phyloP scores from a whole-genome alignment of 2,113 vertebrate genomes.

The Fregata magnificens region DNA sequence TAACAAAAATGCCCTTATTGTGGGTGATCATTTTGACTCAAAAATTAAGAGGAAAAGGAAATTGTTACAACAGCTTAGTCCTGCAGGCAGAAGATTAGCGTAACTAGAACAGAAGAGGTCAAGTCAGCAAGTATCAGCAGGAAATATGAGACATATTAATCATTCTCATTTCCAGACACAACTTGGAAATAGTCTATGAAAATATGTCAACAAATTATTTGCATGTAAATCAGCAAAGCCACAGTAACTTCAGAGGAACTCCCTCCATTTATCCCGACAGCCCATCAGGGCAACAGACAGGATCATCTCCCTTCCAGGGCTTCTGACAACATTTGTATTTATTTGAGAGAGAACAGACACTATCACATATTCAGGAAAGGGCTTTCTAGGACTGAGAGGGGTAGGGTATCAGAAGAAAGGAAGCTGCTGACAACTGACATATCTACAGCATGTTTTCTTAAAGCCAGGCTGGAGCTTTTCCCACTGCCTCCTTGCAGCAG shows the following conservation, averaged over 20 bases:
- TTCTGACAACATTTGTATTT: not conserved
- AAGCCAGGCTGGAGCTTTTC: not conserved
- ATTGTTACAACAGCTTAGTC: not conserved
- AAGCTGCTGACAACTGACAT: not conserved
- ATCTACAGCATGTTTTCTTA: not conserved
- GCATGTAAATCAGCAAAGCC: slow-evolving; percentile 7
- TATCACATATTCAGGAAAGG: not conserved
- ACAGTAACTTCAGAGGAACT: not conserved
- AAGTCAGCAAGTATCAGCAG: not conserved
- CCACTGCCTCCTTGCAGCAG: not conserved
- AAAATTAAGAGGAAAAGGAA: not conserved
- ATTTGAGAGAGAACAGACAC: not conserved
- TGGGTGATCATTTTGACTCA: not conserved
- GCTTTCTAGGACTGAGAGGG: not conserved
- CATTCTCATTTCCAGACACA: not conserved
- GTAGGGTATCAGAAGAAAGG: not conserved
- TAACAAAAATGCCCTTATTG: not conserved
- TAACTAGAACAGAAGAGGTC: not conserved
- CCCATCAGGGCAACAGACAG: not conserved
- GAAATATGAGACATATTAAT: not conserved
- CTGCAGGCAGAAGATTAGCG: not conserved
- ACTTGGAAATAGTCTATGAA: not conserved
- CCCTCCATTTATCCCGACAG: not conserved
- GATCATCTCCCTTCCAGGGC: not conserved
- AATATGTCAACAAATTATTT: not conserved